Conservation (phyloP, 2,797 vertebrate species). For the Mycteria americana region DNA sequence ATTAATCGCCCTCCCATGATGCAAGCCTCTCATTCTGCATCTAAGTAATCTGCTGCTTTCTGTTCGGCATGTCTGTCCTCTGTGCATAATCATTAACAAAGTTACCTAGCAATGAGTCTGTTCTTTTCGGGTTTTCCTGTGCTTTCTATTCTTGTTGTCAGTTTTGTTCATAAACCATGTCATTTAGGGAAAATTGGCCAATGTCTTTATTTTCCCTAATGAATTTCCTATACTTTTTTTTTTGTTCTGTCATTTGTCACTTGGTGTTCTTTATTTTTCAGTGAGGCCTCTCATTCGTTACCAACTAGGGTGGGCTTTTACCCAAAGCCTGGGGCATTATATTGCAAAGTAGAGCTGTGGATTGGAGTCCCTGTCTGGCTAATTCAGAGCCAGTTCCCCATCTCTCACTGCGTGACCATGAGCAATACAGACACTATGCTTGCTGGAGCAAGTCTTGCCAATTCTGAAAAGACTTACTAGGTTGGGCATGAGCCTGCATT, state of each 20-base stretch:
- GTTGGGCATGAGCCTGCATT: neutral
- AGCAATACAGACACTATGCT: rapidly evolving
- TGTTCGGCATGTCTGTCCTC: neutral
- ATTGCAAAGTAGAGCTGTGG: neutral
- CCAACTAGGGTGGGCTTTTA: neutral
- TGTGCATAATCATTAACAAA: neutral
- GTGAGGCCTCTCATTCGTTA: neutral
- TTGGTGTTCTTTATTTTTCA: neutral
- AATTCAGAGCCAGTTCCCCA: neutral
- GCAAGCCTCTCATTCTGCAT: neutral
- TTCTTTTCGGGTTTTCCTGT: neutral
- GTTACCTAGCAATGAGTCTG: neutral
- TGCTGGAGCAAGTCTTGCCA: neutral
- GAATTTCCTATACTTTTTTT: neutral
- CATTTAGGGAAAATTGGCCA: neutral
- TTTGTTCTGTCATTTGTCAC: neutral
- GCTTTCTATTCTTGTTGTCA: neutral
- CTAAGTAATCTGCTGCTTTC: neutral
- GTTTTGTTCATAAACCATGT: neutral
- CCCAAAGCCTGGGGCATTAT: rapidly evolving
- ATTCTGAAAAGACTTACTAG: neutral
- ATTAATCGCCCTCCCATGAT: neutral
- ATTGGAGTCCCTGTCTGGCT: neutral
- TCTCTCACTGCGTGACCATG: rapidly evolving
- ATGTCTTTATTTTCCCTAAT: neutral